These are phyloP conservation scores for Otolemur garnettii DNA, from an alignment of 2,113 vertebrate genomes.

Conservation along the genomic window DNA sequence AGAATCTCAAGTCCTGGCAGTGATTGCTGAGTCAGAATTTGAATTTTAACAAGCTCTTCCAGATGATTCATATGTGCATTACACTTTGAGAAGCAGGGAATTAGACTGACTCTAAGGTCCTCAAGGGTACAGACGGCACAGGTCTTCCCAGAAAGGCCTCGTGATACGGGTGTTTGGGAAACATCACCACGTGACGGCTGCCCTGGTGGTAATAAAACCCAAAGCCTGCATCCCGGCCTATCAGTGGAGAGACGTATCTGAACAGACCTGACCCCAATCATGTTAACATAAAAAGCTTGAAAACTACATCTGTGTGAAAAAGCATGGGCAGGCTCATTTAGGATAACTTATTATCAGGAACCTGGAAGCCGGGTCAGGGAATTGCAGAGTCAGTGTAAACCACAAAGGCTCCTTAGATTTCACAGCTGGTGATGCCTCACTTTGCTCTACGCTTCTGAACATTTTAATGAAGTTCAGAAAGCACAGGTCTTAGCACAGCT, in stretches of 20 bases:
- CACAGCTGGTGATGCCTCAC: background rate
- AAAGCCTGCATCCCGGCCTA: background rate
- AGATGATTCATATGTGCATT: background rate
- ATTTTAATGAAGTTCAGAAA: background rate
- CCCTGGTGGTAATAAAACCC: background rate
- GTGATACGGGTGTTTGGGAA: background rate
- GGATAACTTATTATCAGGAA: background rate
- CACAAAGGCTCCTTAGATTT: background rate
- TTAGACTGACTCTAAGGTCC: background rate
- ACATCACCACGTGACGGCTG: rapidly evolving
- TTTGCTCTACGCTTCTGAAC: rapidly evolving
- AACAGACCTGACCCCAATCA: background rate
- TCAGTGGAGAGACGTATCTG: no score
- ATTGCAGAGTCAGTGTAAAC: rapidly evolving
- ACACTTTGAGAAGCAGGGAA: background rate
- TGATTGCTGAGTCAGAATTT: background rate
- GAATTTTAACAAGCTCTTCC: background rate
- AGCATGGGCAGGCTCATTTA: background rate
- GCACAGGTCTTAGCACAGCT: background rate
- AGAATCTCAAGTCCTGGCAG: background rate
- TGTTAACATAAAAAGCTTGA: background rate
- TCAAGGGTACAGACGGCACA: background rate
- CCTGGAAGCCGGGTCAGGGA: background rate
- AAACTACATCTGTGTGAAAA: background rate
- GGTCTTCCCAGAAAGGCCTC: background rate